Base-by-base conservation (phyloP, 2,888 invertebrate species). In the Zygaena filipendulae region DNA sequence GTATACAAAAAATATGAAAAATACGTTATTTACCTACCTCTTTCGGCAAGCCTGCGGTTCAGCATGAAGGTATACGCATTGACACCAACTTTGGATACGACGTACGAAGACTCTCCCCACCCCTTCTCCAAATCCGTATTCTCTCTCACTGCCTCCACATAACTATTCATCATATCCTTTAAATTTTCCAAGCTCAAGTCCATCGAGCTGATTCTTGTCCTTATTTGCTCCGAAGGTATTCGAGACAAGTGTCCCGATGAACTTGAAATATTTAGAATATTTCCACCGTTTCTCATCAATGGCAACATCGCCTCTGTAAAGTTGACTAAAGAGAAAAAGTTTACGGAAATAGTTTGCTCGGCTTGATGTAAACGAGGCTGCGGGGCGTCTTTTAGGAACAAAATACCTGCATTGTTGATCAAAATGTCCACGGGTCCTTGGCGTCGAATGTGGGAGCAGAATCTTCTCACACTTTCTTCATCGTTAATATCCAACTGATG, bases 201-300 rank as follows among this genome's bases (percentile, higher is more conserved):
- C 10, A 68, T 54, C 33, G 75, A 57, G 3, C 66, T 58, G 3
- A 90, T 61, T 34, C 62, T 62, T 26, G 70, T 66, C 26, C 54
- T 51, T 8, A 88, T 49, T 9, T 70, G 62, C 29, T 74, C 59
- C 3, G 83, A 82, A 6, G 85, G 84, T 43, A 91, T 84, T 26
- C 77, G 59, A 1, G 79, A 74, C 9, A 89, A 63, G 45, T 85
- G 86, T 1, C 90, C 90, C 1, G 81, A 81, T 3, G 84, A 84
- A 56, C 91, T 91, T 0, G 90, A 88, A 2, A 92, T 63, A 46
- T 91, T 90, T 0, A 91, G 84, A 13, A 92, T 88, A 40, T 83
- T 83, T 1, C 87, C 88, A 47, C 87, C 84, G 21, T 83, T 60
- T 36, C 74, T 72, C 7, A 93, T 56, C 5, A 90, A 50, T 6